phyloP scores from a whole-genome alignment of 1,140 invertebrate species.

The Listronotus bonariensis region DNA sequence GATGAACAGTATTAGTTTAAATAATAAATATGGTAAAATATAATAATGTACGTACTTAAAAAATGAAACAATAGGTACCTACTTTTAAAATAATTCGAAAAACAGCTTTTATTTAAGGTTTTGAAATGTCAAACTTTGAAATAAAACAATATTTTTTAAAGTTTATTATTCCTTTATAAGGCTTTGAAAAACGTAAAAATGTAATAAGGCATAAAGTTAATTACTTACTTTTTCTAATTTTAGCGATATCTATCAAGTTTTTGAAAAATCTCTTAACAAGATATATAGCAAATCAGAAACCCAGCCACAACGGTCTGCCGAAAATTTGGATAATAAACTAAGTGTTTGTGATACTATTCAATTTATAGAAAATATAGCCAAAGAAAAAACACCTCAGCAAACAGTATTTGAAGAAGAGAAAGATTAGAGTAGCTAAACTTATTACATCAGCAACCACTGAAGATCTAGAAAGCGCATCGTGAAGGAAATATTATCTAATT shows the following conservation, averaged over 20 bases:
- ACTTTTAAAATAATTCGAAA: too few species aligned
- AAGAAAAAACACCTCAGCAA: conserved; percentile 9
- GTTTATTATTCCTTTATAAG: too few species aligned
- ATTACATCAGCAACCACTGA: conserved; percentile 31
- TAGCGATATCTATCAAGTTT: conserved; percentile 10
- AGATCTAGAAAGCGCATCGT: conserved; percentile 1
- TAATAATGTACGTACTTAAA: too few species aligned
- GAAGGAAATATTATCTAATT: neutral
- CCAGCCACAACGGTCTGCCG: neutral
- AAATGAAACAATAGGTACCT: too few species aligned
- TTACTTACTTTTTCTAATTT: neutral
- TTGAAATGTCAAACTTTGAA: too few species aligned
- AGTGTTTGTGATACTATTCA: conserved; percentile 27
- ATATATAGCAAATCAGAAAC: conserved; percentile 1
- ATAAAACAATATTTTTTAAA: too few species aligned
- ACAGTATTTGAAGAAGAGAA: conserved; percentile 27
- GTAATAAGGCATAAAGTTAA: too few species aligned
- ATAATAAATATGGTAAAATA: too few species aligned
- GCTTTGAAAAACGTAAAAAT: too few species aligned
- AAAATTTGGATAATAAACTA: conserved; percentile 15
- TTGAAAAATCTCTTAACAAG: conserved; percentile 15
- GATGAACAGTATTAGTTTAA: too few species aligned
- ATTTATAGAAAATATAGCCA: conserved; percentile 16
- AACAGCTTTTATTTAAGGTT: too few species aligned
- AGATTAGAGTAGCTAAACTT: conserved; percentile 19